Base-by-base conservation (phyloP, 2,797 vertebrate genomes). In the Microcaecilia unicolor region DNA sequence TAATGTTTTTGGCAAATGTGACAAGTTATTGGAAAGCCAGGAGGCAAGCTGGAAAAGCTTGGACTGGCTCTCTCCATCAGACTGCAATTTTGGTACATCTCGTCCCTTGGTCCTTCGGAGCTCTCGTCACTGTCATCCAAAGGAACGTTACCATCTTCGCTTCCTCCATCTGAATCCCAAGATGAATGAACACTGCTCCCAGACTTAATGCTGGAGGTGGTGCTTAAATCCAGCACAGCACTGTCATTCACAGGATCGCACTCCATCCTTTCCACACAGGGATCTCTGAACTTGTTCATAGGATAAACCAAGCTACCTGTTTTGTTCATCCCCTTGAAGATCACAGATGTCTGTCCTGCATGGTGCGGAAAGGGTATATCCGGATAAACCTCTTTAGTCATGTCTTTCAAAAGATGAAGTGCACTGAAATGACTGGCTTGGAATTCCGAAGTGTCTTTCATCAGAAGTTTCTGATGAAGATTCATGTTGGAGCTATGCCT, bases 1-100 rank as follows among this genome's bases (percentile, higher is more conserved):
- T 97, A 98, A 14, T 86, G 87, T 81, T 97, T 97, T 69, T 92
- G 92, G 67, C 95, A 98, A 56, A 98, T 67, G 13, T 97, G 91
- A 67, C 95, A 98, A 17, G 88, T 90, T 34, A 97, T 93, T 10
- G 93, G 86, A 34, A 88, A 77, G 32, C 67, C 69, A 8, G 75
- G 65, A 31, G 66, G 81, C 52, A 55, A 54, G 64, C 51, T 78
- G 29, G 74, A 65, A 6, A 74, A 70, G 55, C 67, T 75, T 42
- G 72, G 74, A 30, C 67, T 61, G 18, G 81, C 74, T 60, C 74
- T 85, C 20, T 86, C 82, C 42, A 72, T 69, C 37, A 77, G 62
- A 34, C 69, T 50, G 24, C 63, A 74, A 42, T 74, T 67, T 3
- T 68, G 69, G 21, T 73, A 76, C 19, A 79, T 48, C 6, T 85